Conservation (phyloP, 1,140 invertebrate species). For the silkworm (Bombyx mori) region ASM3026992v2 NC_085126.1:734501-735000, state of each 20-base stretch:
- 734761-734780: conserved; percentile 64
- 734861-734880: not conserved
- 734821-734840: conserved; percentile 30
- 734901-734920: too few relatives aligned
- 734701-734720: conserved; percentile 61
- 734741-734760: conserved; percentile 48
- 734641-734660: conserved; percentile 61
- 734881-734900: too few relatives aligned
- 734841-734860: conserved; percentile 5
- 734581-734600: conserved; percentile 66
- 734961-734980: too few relatives aligned
- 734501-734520: too few relatives aligned
- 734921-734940: too few relatives aligned
- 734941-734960: too few relatives aligned
- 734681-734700: conserved; percentile 62
- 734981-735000: too few relatives aligned
- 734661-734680: conserved; percentile 68
- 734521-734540: too few relatives aligned
- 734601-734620: conserved; percentile 60
- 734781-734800: conserved; percentile 65
- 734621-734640: conserved; percentile 67
- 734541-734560: conserved; percentile 26
- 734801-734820: conserved; percentile 53
- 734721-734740: conserved; percentile 68
- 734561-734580: conserved; percentile 60